Conservation (phyloP, 2,797 vertebrate genomes). For the Bucorvus abyssinicus region DNA sequence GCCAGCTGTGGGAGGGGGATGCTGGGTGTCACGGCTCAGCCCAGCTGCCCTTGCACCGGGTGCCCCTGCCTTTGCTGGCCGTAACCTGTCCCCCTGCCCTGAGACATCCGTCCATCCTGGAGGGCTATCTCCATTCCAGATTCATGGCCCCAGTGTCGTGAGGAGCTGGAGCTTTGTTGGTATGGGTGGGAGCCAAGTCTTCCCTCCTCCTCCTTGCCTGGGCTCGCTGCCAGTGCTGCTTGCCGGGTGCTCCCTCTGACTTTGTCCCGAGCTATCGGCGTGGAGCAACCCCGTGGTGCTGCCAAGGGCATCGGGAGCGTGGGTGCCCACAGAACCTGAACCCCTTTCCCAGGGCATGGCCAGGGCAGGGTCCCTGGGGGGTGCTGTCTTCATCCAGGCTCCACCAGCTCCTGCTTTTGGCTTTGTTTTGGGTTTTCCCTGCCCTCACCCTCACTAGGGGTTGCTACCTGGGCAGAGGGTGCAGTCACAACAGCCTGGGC, state of each 20-base stretch:
- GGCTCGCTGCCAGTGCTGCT: background rate
- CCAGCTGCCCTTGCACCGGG: accelerated
- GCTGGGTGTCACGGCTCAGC: accelerated
- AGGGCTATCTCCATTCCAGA: background rate
- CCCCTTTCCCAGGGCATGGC: background rate
- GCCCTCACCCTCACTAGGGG: background rate
- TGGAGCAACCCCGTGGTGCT: background rate
- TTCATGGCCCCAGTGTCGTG: background rate
- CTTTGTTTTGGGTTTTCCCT: background rate
- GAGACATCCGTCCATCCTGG: background rate
- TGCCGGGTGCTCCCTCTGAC: background rate
- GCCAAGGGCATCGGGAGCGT: background rate
- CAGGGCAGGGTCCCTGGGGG: background rate
- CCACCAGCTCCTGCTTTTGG: background rate
- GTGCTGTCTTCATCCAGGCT: background rate
- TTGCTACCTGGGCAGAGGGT: background rate
- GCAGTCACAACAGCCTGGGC: background rate
- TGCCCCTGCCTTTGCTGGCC: background rate
- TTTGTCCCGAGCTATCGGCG: constrained; percentile 8
- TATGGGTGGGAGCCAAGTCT: background rate
- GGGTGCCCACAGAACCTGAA: background rate
- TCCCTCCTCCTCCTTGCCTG: background rate
- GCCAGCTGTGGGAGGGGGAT: background rate
- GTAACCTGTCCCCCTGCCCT: background rate
- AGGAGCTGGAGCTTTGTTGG: background rate